These are phyloP conservation scores for Phataginus tetradactyla DNA, from an alignment of 2,797 vertebrate genomes.

Conservation along the genomic window DNA sequence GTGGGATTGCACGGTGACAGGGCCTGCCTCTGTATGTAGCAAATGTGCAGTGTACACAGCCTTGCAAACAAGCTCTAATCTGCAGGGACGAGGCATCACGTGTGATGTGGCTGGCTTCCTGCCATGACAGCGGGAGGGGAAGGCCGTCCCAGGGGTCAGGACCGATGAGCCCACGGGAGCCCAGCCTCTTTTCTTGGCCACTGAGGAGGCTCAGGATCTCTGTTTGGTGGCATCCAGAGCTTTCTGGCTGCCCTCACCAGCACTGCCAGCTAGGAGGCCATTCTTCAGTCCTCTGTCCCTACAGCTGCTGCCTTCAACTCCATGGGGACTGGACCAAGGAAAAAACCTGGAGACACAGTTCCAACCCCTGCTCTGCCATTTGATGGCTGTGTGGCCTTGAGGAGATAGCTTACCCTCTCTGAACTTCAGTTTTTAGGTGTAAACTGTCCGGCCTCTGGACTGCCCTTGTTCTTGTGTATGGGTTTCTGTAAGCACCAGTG, in stretches of 20 bases:
- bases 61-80: neutral
- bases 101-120: neutral
- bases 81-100: neutral
- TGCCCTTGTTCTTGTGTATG: neutral
- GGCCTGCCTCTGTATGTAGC: constrained; percentile 38
- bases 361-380: neutral
- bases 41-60: neutral
- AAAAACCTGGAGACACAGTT: neutral
- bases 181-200: neutral
- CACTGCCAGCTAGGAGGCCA: neutral
- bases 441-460: neutral
- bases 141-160: neutral
- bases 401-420: neutral
- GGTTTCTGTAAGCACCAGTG: neutral
- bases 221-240: constrained; percentile 8
- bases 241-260: neutral
- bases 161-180: neutral
- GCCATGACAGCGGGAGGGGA: constrained; percentile 18
- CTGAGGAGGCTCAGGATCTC: neutral
- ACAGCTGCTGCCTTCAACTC: neutral
- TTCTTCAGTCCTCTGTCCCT: neutral
- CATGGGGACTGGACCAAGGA: neutral
- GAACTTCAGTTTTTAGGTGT: neutral
- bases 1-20: neutral
- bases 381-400: neutral